Evolutionary conservation across 2,888 invertebrate species (phyloP).

Genomic region (Ophioninae sp.): DNA sequence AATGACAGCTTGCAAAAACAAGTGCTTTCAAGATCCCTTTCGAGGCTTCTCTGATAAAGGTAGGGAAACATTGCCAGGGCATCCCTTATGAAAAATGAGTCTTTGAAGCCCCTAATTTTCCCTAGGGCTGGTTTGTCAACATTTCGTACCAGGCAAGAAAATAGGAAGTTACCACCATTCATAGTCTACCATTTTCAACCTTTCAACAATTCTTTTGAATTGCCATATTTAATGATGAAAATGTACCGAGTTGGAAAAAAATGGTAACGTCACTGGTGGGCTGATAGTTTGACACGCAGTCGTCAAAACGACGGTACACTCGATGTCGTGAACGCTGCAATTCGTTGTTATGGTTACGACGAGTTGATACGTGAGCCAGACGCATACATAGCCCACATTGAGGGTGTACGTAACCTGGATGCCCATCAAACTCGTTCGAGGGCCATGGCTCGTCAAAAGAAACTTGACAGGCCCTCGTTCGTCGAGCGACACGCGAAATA

Average conservation of each 20-base stretch:
- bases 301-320: background rate
- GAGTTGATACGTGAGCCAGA: background rate
- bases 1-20: no score
- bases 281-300: background rate
- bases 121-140: no score
- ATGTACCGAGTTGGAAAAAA: background rate
- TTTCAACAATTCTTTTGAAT: no score
- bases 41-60: no score
- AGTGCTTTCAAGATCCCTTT: no score
- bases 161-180: background rate
- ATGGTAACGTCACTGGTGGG: background rate
- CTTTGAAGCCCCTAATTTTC: no score
- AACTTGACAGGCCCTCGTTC: constrained; percentile 43
- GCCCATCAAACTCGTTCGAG: constrained; percentile 55
- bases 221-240: background rate
- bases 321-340: constrained; percentile 5
- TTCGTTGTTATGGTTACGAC: constrained; percentile 47
- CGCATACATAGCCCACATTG: background rate
- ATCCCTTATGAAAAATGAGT: no score
- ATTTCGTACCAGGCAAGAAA: no score
- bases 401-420: constrained; percentile 20
- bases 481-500: constrained; percentile 60
- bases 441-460: constrained; percentile 47
- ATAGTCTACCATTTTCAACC: background rate
- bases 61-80: no score